Conservation (phyloP, 2,888 invertebrate species). For the Atethmia centrago region DNA sequence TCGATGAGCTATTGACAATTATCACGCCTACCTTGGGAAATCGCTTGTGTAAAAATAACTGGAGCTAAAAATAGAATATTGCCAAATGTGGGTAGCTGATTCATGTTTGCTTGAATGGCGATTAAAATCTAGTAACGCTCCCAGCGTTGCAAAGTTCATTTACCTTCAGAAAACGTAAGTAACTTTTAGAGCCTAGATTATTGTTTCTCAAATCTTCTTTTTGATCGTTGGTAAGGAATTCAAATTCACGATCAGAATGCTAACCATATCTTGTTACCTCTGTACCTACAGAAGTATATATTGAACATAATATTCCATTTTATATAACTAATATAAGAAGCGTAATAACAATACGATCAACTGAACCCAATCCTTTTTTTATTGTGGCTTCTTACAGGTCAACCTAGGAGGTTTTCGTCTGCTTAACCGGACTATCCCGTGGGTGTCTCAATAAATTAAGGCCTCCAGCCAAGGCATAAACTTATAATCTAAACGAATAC, state of each 20-base stretch:
- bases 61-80: constrained; percentile 43
- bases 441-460: too few relatives aligned
- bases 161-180: neutral
- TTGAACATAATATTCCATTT: neutral
- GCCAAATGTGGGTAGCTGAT: constrained; percentile 24
- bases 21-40: constrained; percentile 43
- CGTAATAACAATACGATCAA: neutral
- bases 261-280: neutral
- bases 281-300: neutral
- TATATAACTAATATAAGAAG: neutral
- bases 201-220: neutral
- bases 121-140: neutral
- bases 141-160: neutral
- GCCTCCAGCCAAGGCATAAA: too few relatives aligned
- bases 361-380: neutral
- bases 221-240: neutral
- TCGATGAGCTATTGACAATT: constrained; percentile 41
- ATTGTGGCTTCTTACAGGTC: too few relatives aligned
- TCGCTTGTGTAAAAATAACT: constrained; percentile 31
- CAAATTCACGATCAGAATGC: neutral
- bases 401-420: too few relatives aligned
- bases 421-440: too few relatives aligned
- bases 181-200: neutral
- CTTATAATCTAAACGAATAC: too few relatives aligned
- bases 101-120: constrained; percentile 5